Evolutionary conservation across 1,140 invertebrate species (phyloP), one percentile per base, ranked within the genome.

Genomic region (Trichoplusia ni): DNA sequence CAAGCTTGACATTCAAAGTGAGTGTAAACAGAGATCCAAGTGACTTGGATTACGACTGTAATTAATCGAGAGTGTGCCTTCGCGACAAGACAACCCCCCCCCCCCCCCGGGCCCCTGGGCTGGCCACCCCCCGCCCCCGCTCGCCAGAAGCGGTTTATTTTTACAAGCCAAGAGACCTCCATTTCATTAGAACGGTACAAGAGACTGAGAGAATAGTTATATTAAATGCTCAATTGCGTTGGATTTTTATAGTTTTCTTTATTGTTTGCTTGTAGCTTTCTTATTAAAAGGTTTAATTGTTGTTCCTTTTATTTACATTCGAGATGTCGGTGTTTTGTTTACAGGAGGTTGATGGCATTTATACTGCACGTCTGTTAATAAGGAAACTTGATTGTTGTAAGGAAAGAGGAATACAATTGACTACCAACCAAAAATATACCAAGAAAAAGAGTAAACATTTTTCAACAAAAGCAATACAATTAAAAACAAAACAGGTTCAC

Each of bases 161-260:
- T 67, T 64, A 46, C 56, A 65, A 51, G 46, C 64, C 29, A 40
- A 29, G 42, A 67, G 70, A 65, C 67, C 65, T 64, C 59, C 68
- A 71, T 73, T 73, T 71, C 71, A 76, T 73, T 73, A 76, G 56
- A 59, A 59, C 60, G 65, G 59, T 29, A 68, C 65, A 74, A 68
- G 68, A 58, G 69, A 71, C 23, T 60, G 38, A 64, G 53, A 38
- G 60, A 47, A 60, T 60, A 51, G 67, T 71, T 66, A 67, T 56
- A 60, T 64, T 69, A 70, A 75, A 69, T 64, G 70, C 64, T 75
- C 63, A 65, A 74, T 68, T 53, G 44, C 14, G 61, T 40, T 49
- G 44, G 49, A 53, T 66, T 47, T 63, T 68, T 62, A 61, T 60
- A 51, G 58, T 63, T 68, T 25, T 8, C 38, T 35, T 37, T 42